Percentiles rank a stretch among this genome's conserved stretches.
phyloP scores from a whole-genome alignment of 2,888 invertebrate species.

The Baccha elongata region DNA sequence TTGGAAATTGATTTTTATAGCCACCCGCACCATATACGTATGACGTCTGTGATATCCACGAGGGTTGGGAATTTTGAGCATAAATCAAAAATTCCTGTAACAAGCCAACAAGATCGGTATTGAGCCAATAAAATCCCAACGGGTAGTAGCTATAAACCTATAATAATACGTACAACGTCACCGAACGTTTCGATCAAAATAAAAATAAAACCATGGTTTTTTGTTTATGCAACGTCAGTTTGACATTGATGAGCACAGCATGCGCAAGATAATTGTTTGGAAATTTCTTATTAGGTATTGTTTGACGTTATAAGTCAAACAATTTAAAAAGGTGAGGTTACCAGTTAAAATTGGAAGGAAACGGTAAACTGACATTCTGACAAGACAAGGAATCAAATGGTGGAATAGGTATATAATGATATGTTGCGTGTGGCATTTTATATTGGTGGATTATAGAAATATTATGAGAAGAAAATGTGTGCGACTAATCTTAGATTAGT shows the following conservation, averaged over 20 bases:
- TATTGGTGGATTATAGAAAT: too few relatives aligned
- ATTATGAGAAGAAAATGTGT: too few relatives aligned
- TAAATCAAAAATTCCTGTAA: conserved; percentile 64
- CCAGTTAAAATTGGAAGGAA: conserved; percentile 19
- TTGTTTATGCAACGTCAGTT: conserved; percentile 64
- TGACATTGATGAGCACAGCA: conserved; percentile 68
- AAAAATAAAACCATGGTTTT: conserved; percentile 53
- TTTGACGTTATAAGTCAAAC: conserved; percentile 69
- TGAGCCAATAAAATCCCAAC: conserved; percentile 62
- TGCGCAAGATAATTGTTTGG: conserved; percentile 62
- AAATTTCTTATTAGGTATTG: conserved; percentile 57
- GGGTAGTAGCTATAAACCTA: conserved; percentile 30
- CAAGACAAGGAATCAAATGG: conserved; percentile 43
- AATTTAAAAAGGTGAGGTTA: conserved; percentile 56
- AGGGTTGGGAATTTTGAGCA: conserved; percentile 33
- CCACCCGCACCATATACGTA: conserved; percentile 68
- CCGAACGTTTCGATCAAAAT: conserved; percentile 16
- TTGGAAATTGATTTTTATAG: conserved; percentile 61
- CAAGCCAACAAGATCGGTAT: conserved; percentile 56
- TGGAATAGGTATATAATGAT: conserved; percentile 35
- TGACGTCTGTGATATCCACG: conserved; percentile 47
- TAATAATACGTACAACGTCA: not conserved
- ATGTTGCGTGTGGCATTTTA: conserved; percentile 26
- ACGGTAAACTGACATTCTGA: conserved; percentile 36
- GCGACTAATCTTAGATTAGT: too few relatives aligned